These are phyloP conservation scores for Nothoprocta perdicaria DNA, from an alignment of 2,113 vertebrate genomes.

Conservation along the genomic window DNA sequence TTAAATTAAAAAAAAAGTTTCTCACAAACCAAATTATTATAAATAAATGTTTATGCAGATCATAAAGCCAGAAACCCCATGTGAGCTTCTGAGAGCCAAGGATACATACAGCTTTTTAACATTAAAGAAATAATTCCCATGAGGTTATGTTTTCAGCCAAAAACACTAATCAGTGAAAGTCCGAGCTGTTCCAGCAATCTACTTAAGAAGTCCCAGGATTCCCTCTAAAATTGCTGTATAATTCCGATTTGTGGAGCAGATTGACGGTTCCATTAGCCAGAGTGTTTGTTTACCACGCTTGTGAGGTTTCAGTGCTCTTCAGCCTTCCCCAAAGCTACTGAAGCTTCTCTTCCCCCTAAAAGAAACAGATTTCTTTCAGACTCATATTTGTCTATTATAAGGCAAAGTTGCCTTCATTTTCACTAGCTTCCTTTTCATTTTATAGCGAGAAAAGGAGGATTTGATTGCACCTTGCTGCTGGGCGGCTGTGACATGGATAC, in stretches of 20 bases:
- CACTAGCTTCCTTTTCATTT: not conserved
- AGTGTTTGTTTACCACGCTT: not conserved
- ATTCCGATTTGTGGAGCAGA: not conserved
- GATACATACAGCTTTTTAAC: not conserved
- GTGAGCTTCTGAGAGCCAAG: not conserved
- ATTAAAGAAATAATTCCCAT: not conserved
- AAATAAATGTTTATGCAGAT: not conserved
- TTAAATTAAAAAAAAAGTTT: not conserved
- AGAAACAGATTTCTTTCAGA: not conserved
- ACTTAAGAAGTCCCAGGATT: not conserved
- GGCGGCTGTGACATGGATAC: rapidly evolving
- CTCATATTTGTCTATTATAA: rapidly evolving
- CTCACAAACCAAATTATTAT: not conserved
- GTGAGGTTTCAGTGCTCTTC: not conserved
- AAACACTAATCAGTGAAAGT: not conserved
- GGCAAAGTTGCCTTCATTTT: not conserved
- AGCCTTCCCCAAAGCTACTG: not conserved
- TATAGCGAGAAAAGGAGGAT: not conserved
- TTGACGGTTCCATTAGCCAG: not conserved
- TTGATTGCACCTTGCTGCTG: not conserved
- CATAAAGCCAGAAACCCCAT: not conserved
- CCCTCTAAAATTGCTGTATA: not conserved
- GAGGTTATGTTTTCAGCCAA: not conserved
- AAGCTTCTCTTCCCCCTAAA: not conserved
- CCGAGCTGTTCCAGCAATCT: not conserved